Evolutionary conservation across 2,113 vertebrate genomes (phyloP).

Genomic region (Orcinus orca): DNA sequence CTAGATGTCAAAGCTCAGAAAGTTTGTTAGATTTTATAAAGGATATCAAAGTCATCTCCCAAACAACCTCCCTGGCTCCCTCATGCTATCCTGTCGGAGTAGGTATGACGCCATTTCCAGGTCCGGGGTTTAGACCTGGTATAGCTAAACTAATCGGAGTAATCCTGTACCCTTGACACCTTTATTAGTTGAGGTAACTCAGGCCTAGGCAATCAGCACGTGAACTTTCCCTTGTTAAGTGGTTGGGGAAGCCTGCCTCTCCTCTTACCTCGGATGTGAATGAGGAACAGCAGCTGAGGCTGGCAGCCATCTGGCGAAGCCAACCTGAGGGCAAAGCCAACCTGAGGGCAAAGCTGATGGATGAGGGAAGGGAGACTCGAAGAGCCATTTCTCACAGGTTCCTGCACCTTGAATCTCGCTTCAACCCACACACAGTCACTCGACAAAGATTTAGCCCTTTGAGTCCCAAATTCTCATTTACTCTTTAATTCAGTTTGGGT

Average conservation of each 20-base stretch:
- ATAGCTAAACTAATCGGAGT: neutral
- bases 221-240: neutral
- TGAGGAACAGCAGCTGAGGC: neutral
- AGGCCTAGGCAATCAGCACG: neutral
- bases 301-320: neutral
- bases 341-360: neutral
- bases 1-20: slow-evolving; percentile 3
- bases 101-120: neutral
- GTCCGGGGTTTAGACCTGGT: neutral
- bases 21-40: neutral
- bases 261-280: neutral
- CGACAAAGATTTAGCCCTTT: neutral
- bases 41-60: neutral
- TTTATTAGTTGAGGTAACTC: neutral
- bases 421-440: neutral
- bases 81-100: neutral
- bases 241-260: neutral
- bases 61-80: neutral
- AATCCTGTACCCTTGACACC: neutral
- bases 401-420: neutral
- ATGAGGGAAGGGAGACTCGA: neutral
- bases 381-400: neutral
- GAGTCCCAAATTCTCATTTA: neutral
- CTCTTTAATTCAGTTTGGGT: neutral
- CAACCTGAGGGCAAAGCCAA: neutral